Evolutionary conservation across 2,888 invertebrate genomes (phyloP).

Genomic region (Xylota sylvarum): DNA sequence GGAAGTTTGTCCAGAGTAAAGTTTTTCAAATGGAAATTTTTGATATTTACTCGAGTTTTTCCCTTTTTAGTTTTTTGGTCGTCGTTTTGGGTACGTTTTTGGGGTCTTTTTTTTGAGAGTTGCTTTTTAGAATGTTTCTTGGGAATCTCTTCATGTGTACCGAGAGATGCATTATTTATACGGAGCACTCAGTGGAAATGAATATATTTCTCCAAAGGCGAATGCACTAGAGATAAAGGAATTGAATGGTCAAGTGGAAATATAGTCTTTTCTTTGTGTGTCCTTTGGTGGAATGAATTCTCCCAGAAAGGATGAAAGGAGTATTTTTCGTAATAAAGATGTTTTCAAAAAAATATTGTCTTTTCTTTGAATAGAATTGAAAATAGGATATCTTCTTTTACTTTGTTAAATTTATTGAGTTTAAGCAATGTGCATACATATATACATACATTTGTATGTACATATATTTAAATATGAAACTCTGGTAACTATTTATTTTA

Average conservation of each 20-base stretch:
- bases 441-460: no score
- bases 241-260: conserved; percentile 73
- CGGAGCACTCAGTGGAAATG: conserved; percentile 64
- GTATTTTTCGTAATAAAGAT: conserved; percentile 5
- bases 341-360: conserved; percentile 13
- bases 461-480: no score
- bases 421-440: background rate
- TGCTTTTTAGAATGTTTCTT: conserved; percentile 50
- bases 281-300: background rate
- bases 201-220: conserved; percentile 52
- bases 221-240: conserved; percentile 62
- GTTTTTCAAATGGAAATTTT: conserved; percentile 73
- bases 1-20: conserved; percentile 46
- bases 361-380: background rate
- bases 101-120: conserved; percentile 30
- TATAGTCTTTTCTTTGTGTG: conserved; percentile 20
- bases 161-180: conserved; percentile 74
- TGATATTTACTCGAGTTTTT: conserved; percentile 64
- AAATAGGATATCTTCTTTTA: background rate
- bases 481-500: no score
- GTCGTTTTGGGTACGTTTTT: conserved; percentile 25
- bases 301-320: background rate
- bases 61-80: background rate
- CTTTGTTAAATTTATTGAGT: background rate
- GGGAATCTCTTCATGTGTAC: conserved; percentile 65